Base-by-base conservation (phyloP, 2,113 vertebrate genomes). In the Equus quagga region DNA sequence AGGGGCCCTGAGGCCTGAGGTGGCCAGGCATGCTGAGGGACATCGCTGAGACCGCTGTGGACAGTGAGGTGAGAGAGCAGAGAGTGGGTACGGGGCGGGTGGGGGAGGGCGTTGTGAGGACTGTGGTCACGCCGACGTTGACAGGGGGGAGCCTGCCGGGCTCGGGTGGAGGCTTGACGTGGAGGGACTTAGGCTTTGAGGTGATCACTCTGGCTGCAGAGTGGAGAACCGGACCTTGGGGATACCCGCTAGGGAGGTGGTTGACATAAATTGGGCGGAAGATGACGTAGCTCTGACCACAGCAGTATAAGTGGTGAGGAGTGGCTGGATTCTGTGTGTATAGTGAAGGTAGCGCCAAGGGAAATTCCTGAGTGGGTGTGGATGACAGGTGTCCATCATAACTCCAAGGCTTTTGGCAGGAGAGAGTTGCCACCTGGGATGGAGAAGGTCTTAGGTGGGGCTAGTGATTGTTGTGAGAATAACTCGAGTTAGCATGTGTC, bases 401-500 rank as follows among this genome's bases (percentile, higher is more conserved):
- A 44, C n/a, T 18, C 23, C 33, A 12, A 2, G 9, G 28, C 7
- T 60, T 76, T 46, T 73, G 23, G 10, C 9, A 6, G 3, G 65
- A 80, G 62, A 44, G 56, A 44, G 49, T 76, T 56, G 60, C 17
- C 5, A 44, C 33, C 17, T 44, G 83, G 78, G 36, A n/a, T 41
- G 36, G 83, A 15, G 76, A 56, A 36, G 31, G 58, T 67, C 15
- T 67, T 54, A 15, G 67, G 31, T 36, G 12, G 49, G 58, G 75
- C 23, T 26, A 56, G 56, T 3, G 10, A 13, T 2, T 51, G 36
- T 19, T 49, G 56, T 28, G 24, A 79, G 62, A 49, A 17, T 56
- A 23, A 17, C 5, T 10, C 6, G 15, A 31, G 24, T 31, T 26
- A 13, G 44, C 4, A 6, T 51, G n/a, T 0, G 2, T 49, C 41